Conservation (phyloP, 2,888 invertebrate genomes). For the Idaea biselata region DNA sequence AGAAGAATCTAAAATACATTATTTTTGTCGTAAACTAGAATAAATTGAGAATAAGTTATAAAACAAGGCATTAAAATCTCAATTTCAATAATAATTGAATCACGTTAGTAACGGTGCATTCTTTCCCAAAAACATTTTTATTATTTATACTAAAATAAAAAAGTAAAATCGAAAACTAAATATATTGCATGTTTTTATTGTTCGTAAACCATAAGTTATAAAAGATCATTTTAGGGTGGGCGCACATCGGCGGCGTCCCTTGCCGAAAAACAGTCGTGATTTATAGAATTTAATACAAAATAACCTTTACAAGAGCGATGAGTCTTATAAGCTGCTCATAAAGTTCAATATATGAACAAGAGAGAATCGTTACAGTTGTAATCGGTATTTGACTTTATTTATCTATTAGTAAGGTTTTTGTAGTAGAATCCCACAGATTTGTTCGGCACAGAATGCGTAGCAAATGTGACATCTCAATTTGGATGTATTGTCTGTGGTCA, state of each 20-base stretch:
- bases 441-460: constrained; percentile 51
- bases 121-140: background rate
- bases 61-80: background rate
- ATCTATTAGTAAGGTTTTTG: constrained; percentile 60
- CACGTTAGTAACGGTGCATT: background rate
- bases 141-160: background rate
- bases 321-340: constrained; percentile 2
- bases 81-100: background rate
- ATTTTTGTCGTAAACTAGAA: too few relatives aligned
- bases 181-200: constrained; percentile 34
- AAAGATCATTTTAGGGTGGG: constrained; percentile 38
- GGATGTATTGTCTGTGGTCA: constrained; percentile 56
- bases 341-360: constrained; percentile 10
- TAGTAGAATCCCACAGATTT: constrained; percentile 50
- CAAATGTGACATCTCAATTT: constrained; percentile 74
- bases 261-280: constrained; percentile 42
- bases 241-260: constrained; percentile 32
- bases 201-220: constrained; percentile 31
- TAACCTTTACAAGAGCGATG: background rate
- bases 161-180: constrained; percentile 14
- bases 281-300: constrained; percentile 25
- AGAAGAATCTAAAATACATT: background rate
- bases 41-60: too few relatives aligned
- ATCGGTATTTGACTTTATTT: constrained; percentile 61
- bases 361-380: constrained; percentile 17